Conservation (phyloP, 2,888 invertebrate genomes). For the Sussaba pulchella region DNA sequence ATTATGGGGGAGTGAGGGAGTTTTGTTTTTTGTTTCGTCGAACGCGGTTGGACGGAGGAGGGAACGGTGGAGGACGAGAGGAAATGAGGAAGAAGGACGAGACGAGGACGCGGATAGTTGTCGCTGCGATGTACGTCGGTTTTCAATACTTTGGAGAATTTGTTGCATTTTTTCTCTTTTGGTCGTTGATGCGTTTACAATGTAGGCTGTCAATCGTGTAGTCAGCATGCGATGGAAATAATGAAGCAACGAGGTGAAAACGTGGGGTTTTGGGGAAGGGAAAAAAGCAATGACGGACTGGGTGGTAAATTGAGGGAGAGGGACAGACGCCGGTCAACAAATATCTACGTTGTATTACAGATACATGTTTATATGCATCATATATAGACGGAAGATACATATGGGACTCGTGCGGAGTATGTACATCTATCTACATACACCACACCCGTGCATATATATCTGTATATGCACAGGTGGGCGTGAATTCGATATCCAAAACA, state of each 20-base stretch:
- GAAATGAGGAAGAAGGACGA: neutral
- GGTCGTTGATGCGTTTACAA: slow-evolving; percentile 13
- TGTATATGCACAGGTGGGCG: neutral
- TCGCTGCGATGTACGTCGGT: slow-evolving; percentile 18
- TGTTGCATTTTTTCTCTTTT: slow-evolving; percentile 21
- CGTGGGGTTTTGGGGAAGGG: slow-evolving; percentile 1
- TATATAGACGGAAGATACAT: neutral
- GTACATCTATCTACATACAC: neutral
- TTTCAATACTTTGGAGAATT: slow-evolving; percentile 36
- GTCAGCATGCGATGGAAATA: slow-evolving; percentile 47
- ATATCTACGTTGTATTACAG: slow-evolving; percentile 21
- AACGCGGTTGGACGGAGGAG: neutral
- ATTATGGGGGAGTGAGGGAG: slow-evolving; percentile 27
- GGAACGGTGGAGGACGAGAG: neutral
- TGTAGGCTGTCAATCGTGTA: slow-evolving; percentile 9
- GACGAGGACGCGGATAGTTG: neutral
- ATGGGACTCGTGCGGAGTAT: no score
- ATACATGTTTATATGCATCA: slow-evolving; percentile 1
- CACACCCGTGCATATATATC: neutral
- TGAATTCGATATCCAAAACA: slow-evolving; percentile 54
- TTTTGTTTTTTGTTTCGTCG: slow-evolving; percentile 45
- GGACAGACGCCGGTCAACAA: slow-evolving; percentile 22
- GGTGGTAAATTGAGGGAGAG: slow-evolving; percentile 52
- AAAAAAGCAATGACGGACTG: slow-evolving; percentile 46
- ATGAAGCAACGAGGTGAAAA: slow-evolving; percentile 60